Conservation (phyloP, 53 echinoderm and acorn worm genomes). For the Stichopus horrens region DNA sequence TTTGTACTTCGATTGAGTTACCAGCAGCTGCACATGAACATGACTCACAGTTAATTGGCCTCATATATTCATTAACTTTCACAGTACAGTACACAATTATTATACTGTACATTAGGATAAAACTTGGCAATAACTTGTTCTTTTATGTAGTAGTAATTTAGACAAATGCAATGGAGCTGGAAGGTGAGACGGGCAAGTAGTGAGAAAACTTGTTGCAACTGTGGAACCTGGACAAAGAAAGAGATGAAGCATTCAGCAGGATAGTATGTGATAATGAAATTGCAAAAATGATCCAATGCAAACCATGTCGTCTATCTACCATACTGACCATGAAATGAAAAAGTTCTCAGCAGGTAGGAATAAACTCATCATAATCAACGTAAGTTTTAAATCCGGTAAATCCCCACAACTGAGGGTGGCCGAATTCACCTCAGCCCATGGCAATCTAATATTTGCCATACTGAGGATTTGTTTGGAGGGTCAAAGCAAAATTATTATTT, state of each 20-base stretch:
- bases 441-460: conserved; percentile 7
- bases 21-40: too few species aligned
- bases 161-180: too few species aligned
- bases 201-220: too few species aligned
- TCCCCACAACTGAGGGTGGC: conserved; percentile 32
- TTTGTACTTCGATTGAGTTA: too few species aligned
- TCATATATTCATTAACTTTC: too few species aligned
- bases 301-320: conserved; percentile 7
- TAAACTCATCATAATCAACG: conserved; percentile 19
- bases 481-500: conserved; percentile 25
- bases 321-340: conserved; percentile 3
- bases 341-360: conserved; percentile 7
- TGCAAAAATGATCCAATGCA: conserved; percentile 7
- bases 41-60: too few species aligned
- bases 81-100: too few species aligned
- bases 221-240: conserved; percentile 7
- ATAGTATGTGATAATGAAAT: neutral
- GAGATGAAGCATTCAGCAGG: conserved; percentile 4
- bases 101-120: too few species aligned
- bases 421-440: conserved; percentile 25
- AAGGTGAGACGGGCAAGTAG: too few species aligned
- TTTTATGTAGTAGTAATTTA: too few species aligned
- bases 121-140: too few species aligned
- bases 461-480: too few species aligned
- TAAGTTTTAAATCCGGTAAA: conserved; percentile 22